Evolutionary conservation across 1,140 invertebrate genomes (phyloP).

Genomic region (Polypedilum vanderplanki): DNA sequence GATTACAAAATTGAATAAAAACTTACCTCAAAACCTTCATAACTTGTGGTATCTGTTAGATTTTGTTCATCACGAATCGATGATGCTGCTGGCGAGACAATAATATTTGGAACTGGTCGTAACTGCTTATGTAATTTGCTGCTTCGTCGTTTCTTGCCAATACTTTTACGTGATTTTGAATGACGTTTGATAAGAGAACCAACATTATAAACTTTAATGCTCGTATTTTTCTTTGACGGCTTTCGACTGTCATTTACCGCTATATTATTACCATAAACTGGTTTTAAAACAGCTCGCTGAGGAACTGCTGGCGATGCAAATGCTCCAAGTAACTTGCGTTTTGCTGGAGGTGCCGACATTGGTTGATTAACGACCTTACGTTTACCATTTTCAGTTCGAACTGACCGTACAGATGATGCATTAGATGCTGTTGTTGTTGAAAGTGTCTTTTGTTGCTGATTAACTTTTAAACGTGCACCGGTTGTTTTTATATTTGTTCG

Average conservation of each 20-base stretch:
- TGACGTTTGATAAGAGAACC: neutral
- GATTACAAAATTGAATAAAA: too few relatives aligned
- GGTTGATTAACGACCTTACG: neutral
- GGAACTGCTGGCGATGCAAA: neutral
- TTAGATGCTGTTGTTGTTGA: neutral
- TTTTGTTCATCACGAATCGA: too few relatives aligned
- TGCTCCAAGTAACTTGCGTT: neutral
- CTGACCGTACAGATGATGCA: neutral
- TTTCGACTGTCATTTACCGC: neutral
- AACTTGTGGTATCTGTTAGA: neutral
- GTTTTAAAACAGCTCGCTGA: neutral
- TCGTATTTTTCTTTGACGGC: neutral
- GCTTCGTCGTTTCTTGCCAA: conserved; percentile 8
- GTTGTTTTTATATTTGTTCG: neutral
- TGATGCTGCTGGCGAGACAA: neutral
- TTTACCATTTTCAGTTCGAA: neutral
- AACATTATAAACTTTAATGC: conserved; percentile 1
- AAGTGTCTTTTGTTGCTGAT: neutral
- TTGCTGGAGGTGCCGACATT: neutral
- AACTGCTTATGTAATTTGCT: neutral
- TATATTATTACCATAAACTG: neutral
- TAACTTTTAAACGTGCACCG: neutral
- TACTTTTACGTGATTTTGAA: neutral
- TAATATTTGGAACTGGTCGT: neutral
- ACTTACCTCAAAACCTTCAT: conserved; percentile 24